These are phyloP conservation scores for Drosophila varians DNA, from an alignment of 1,140 invertebrate species.

Conservation along the genomic window DNA sequence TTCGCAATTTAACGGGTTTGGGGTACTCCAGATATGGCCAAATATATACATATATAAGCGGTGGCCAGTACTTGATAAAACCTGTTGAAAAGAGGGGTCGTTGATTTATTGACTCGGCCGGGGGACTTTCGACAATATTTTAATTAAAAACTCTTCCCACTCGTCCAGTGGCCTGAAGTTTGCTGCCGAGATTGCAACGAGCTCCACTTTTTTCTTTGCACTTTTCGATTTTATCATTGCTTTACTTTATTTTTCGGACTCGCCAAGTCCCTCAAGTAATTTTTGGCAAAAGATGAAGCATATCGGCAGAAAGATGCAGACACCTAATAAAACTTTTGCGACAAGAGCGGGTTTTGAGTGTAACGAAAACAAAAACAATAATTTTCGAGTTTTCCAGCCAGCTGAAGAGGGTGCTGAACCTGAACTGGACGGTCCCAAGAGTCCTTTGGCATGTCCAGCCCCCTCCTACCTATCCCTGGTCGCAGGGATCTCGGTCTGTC, in stretches of 20 bases:
- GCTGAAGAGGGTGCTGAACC: constrained; percentile 10
- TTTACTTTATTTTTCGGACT: constrained; percentile 27
- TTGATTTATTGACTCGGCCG: constrained; percentile 68
- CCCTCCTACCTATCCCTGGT: constrained; percentile 1
- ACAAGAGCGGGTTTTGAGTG: constrained; percentile 70
- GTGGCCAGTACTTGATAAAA: constrained; percentile 57
- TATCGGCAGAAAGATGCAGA: constrained; percentile 75
- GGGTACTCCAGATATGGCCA: neutral
- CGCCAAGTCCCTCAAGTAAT: constrained; percentile 67
- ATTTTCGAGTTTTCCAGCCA: constrained; percentile 59
- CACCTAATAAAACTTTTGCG: constrained; percentile 81
- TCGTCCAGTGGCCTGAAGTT: constrained; percentile 8
- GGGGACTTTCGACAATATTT: constrained; percentile 59
- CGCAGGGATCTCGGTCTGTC: constrained; percentile 45
- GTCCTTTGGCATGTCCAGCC: constrained; percentile 2
- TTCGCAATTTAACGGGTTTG: constrained; percentile 14
- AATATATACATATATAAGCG: constrained; percentile 28
- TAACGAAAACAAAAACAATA: constrained; percentile 81
- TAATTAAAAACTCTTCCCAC: constrained; percentile 70
- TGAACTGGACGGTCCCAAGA: constrained; percentile 5
- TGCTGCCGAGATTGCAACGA: constrained; percentile 7
- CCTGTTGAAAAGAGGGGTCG: constrained; percentile 67
- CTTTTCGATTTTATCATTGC: constrained; percentile 7
- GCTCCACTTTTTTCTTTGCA: constrained; percentile 1
- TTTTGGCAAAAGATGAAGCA: constrained; percentile 59